These are phyloP conservation scores for Pentalonia nigronervosa DNA, from an alignment of 1,140 invertebrate genomes.

Conservation along the genomic window DNA sequence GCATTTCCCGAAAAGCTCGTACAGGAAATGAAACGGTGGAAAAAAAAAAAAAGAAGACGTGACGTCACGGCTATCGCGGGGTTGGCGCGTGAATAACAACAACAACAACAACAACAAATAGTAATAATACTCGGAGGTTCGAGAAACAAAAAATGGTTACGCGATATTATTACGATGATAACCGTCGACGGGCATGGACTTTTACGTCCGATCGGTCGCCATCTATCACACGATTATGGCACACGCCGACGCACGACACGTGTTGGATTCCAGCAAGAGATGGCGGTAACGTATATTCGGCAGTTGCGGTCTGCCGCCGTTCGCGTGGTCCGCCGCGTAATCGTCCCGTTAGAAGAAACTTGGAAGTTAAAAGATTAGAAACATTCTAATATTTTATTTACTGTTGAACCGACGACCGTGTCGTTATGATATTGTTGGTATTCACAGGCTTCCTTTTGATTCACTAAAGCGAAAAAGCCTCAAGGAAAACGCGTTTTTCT, in stretches of 20 bases:
- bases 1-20: background rate
- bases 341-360: background rate
- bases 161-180: background rate
- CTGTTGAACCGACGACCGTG: background rate
- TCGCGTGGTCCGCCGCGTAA: background rate
- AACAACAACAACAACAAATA: background rate
- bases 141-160: too few relatives aligned
- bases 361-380: too few relatives aligned
- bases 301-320: background rate
- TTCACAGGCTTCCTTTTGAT: background rate
- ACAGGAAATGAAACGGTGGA: background rate
- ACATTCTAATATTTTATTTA: too few relatives aligned
- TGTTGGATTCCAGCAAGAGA: constrained; percentile 36
- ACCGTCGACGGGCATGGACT: background rate
- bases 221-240: background rate
- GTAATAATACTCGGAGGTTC: too few relatives aligned
- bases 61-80: background rate
- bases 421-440: background rate
- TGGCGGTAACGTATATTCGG: constrained; percentile 40
- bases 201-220: background rate
- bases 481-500: background rate
- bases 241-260: background rate
- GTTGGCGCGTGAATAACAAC: background rate
- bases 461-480: background rate
- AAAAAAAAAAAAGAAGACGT: background rate